Evolutionary conservation across 64 coral and sea anemone genomes (phyloP), one percentile per base, ranked within the genome.

Genomic region (Acropora tenuis): DNA sequence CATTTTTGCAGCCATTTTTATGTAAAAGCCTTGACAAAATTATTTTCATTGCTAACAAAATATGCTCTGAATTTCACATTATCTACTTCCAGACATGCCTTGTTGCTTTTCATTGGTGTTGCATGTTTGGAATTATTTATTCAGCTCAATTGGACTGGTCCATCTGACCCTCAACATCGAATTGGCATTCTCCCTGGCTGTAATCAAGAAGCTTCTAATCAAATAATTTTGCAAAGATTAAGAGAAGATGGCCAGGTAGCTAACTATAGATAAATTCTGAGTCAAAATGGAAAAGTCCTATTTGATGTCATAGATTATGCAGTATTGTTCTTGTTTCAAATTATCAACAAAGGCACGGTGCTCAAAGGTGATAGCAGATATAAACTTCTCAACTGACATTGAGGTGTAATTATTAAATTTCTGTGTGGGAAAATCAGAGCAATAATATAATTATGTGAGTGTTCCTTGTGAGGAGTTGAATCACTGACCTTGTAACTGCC

Each of bases 81-180:
- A 12, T 15, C 74, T 90, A 43, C 60, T 78, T 74, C 1, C 20
- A 99, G 97, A 71, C 94, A 96, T n/a, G 76, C 93, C 40, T n/a
- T 80, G 82, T 79, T 92, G 18, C 63, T 96, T 55, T 78, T 89
- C 18, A 67, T 93, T 73, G 97, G 91, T 80, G 78, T 95, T 47
- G 61, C 91, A 40, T 96, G 92, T 74, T 78, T 99, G 1, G 88
- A 96, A 41, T 57, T 99, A 6, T 95, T 99, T 89, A 88, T 99
- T 67, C 97, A 96, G 61, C 92, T 85, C 45, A 99, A 99, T 79
- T 99, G 97, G 97, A 90, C 89, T 12, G 97, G 97, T 41, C 97
- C 96, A 83, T 84, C 80, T 19, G 8, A 8, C 2, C 17, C 8
- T 13, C 89, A 19, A 61, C 49, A 41, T 6, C 44, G 42, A 10